Evolutionary conservation across 2,113 vertebrate genomes (phyloP).

Genomic region (Gymnarchus niloticus): DNA sequence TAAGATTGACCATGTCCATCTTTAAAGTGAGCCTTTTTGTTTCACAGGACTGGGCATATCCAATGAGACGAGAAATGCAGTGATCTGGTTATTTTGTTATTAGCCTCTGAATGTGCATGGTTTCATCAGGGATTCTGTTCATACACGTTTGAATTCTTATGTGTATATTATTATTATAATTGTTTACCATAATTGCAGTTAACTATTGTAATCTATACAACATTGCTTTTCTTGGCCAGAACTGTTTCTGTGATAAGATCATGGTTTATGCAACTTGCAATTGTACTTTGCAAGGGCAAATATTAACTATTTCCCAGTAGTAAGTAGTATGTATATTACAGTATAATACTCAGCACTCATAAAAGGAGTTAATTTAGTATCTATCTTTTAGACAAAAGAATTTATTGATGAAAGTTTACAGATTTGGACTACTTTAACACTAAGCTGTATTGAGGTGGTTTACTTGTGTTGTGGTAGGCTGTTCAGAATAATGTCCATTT

Average conservation of each 20-base stretch:
- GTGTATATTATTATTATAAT: neutral
- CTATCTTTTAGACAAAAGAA: constrained; percentile 82
- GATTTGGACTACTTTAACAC: constrained; percentile 81
- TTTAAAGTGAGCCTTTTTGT: neutral
- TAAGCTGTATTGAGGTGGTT: neutral
- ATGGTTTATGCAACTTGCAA: neutral
- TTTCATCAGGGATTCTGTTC: no score
- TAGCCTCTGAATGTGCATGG: no score
- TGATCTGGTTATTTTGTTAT: constrained; percentile 52
- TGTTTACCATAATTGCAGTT: neutral
- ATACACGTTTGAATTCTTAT: neutral
- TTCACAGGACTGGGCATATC: constrained; percentile 90
- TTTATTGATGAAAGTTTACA: constrained; percentile 97
- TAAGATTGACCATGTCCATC: neutral
- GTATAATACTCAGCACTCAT: neutral
- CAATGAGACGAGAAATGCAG: constrained; percentile 98
- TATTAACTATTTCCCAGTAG: constrained; percentile 89
- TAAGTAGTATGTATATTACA: constrained; percentile 54
- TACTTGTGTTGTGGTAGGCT: neutral
- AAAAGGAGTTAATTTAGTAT: neutral
- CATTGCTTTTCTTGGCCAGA: neutral
- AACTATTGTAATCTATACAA: neutral
- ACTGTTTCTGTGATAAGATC: neutral
- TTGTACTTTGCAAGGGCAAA: constrained; percentile 74
- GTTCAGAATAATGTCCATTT: neutral